Base-by-base conservation (phyloP, 30 jellyfish, hydroid and myxozoan genomes). In the Chironex yamaguchii region DNA sequence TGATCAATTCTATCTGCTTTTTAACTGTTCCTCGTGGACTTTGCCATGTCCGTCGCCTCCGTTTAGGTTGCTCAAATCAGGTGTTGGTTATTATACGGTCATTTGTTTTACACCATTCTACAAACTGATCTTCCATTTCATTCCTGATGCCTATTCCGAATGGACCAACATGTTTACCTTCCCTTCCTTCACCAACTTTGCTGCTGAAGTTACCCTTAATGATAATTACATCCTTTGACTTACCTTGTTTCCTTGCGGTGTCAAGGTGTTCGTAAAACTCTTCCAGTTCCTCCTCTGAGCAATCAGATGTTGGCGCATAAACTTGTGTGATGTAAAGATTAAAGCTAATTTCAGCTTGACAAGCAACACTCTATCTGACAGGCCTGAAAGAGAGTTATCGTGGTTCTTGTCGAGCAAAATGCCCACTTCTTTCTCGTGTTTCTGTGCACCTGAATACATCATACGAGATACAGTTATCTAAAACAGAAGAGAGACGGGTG, bases 201-300 rank as follows among this genome's bases (percentile, higher is more conserved):
- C 26, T 62, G 33, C 33, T 67, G 22, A 29, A 67, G 67, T 67
- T 28, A 29, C 81, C 81, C 81, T 28, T 67, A 27, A 74, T 33
- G 4, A 49, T 52, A 2, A 74, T 26, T 3, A 49, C 51, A 25
- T 74, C 87, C 12, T 74, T 74, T 28, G 52, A 25, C 51, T 77
- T 20, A 3, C 4, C 29, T 24, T 25, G 1, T 62, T 27, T 74
- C 51, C 48, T 4, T 21, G 51, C 25, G 22, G 30, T 50, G 25
- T 74, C 83, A 27, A 74, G 75, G 52, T 74, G 79, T 26, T 74
- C 87, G 9, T 74, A 74, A 31, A 74, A 74, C 75, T 74, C 58
- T 49, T 74, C 87, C 20, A 74, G 29, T 11, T 1, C 51, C 6
- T 74, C 87, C 3, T 74, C 87, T n/a, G n/a, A 14, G 67, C 79